Evolutionary conservation across 2,888 invertebrate species (phyloP).

Genomic region (Latrodectus hesperus): DNA sequence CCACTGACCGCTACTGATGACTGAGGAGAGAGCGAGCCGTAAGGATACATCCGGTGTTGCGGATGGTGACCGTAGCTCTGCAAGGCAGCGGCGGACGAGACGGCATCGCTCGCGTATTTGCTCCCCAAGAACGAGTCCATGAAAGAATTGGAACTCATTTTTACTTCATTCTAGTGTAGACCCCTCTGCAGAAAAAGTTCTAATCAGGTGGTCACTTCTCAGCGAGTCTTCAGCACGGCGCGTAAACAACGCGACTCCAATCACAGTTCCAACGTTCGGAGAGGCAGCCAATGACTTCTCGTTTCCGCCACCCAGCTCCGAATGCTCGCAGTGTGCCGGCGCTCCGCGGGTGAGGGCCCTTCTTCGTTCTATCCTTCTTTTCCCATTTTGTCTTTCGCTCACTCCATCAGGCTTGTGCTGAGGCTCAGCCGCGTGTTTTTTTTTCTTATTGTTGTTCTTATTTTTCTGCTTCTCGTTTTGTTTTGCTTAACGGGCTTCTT

Average conservation of each 20-base stretch:
- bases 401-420: background rate
- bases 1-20: conserved; percentile 81
- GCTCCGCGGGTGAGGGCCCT: conserved; percentile 19
- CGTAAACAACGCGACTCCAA: conserved; percentile 70
- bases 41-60: conserved; percentile 90
- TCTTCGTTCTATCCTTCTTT: conserved; percentile 35
- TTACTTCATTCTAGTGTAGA: conserved; percentile 75
- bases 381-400: conserved; percentile 9
- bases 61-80: conserved; percentile 75
- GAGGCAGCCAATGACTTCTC: conserved; percentile 69
- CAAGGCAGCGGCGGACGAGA: conserved; percentile 78
- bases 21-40: conserved; percentile 85
- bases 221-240: conserved; percentile 58
- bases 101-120: conserved; percentile 86
- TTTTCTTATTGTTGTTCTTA: background rate
- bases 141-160: conserved; percentile 93
- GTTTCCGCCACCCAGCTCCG: conserved; percentile 65
- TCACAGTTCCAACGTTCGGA: conserved; percentile 65
- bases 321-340: conserved; percentile 37
- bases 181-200: conserved; percentile 13
- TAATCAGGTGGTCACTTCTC: conserved; percentile 68
- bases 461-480: conserved; percentile 26
- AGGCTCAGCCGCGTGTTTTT: background rate
- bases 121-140: conserved; percentile 95
- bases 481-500: conserved; percentile 67